Conservation (phyloP, 2,888 invertebrate genomes). For the Tetanocera ferruginea region DNA sequence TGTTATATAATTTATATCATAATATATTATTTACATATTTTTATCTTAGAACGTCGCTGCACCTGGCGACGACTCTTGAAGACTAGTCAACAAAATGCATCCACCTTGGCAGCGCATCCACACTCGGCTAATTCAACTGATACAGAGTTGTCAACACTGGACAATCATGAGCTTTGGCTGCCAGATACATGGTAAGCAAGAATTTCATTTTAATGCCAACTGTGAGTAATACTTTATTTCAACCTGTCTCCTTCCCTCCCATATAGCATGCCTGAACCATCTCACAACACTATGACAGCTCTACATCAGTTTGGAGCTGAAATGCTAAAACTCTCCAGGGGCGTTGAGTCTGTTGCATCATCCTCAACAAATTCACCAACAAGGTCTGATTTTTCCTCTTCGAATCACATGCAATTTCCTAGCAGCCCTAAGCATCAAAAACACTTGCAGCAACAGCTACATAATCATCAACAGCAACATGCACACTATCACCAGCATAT, state of each 20-base stretch:
- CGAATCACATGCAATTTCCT: conserved; percentile 58
- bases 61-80: conserved; percentile 83
- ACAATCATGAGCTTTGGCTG: conserved; percentile 87
- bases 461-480: conserved; percentile 30
- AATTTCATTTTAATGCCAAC: not conserved
- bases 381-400: conserved; percentile 64
- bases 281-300: conserved; percentile 86
- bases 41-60: conserved; percentile 76
- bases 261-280: conserved; percentile 76
- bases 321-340: conserved; percentile 86
- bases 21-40: not conserved
- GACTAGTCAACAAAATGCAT: conserved; percentile 56
- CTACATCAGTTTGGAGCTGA: conserved; percentile 89
- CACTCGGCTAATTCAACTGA: conserved; percentile 85
- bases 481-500: conserved; percentile 15
- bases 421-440: conserved; percentile 40
- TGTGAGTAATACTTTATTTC: not conserved
- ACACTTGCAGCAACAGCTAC: conserved; percentile 7
- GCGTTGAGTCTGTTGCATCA: conserved; percentile 79
- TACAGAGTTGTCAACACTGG: conserved; percentile 86
- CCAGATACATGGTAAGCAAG: conserved; percentile 74
- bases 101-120: conserved; percentile 76
- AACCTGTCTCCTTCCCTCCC: not conserved
- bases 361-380: conserved; percentile 65
- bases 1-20: no score